Percentiles rank a stretch among this genome's conserved stretches.
phyloP scores from a whole-genome alignment of 2,888 invertebrate species.

The Pegoplata infirma region DNA sequence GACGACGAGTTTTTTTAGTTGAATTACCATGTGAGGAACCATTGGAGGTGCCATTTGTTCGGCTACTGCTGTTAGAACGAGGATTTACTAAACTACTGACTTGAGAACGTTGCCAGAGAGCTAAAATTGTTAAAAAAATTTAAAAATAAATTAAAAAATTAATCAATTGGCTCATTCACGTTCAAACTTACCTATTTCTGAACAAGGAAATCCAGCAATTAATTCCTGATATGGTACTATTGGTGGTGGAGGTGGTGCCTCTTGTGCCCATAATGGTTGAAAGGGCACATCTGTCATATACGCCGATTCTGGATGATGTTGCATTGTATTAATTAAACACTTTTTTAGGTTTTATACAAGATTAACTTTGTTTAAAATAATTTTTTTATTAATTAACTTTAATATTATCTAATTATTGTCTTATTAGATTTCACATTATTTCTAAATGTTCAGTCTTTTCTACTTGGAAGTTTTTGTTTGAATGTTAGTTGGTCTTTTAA shows the following conservation, averaged over 20 bases:
- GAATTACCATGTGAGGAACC: constrained; percentile 72
- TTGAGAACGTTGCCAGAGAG: constrained; percentile 81
- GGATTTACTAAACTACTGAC: constrained; percentile 79
- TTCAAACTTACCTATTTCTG: constrained; percentile 80
- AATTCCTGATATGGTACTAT: constrained; percentile 84
- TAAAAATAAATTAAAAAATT: background rate
- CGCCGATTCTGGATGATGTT: constrained; percentile 75
- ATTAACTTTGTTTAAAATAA: background rate
- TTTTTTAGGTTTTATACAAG: background rate
- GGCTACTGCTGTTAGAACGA: constrained; percentile 64
- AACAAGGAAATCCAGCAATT: constrained; percentile 84
- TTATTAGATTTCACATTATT: constrained; percentile 21
- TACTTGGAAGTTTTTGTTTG: constrained; percentile 68
- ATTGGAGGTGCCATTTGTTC: constrained; percentile 36
- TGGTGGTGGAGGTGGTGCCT: constrained; percentile 82
- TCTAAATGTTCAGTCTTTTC: constrained; percentile 54
- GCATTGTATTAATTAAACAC: constrained; percentile 66
- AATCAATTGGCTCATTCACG: too few species aligned
- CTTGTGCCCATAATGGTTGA: constrained; percentile 78
- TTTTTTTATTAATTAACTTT: background rate
- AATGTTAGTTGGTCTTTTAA: constrained; percentile 59
- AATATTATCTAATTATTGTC: constrained; percentile 24
- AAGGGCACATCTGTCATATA: constrained; percentile 78
- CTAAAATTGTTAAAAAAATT: constrained; percentile 66
- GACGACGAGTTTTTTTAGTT: constrained; percentile 88